Evolutionary conservation across 2,888 invertebrate species (phyloP), one percentile per base, ranked within the genome.

Genomic region (Mesoligia furuncula): DNA sequence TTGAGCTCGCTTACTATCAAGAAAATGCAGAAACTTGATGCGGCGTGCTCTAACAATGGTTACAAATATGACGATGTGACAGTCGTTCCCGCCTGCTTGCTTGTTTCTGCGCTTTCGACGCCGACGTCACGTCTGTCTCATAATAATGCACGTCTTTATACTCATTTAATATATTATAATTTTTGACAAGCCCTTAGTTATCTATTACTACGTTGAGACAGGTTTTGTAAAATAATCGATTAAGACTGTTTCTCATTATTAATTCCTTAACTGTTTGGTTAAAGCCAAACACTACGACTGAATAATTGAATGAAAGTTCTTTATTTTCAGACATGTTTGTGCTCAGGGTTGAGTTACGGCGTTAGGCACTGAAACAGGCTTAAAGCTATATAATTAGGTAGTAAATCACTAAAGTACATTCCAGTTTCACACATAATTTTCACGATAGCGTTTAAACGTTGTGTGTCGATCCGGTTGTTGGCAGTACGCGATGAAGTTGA

Each of bases 341-440:
- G 69, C 70, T 79, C 65, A 66, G 75, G 77, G 69, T 81, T 85
- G 84, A 77, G 72, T 76, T 77, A 77, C 70, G 79, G 84, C 87
- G 89, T 88, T 89, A 84, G 87, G 91, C 94, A 94, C 95, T 95
- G 95, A 94, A 95, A 94, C 95, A 95, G 95, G 95, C 94, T 94
- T 90, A 84, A 83, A 85, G 79, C 87, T 80, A 84, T 79, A 86
- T 51, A 61, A 69, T 77, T 81, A 85, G 79, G 70, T 84, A 77
- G 62, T 80, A 76, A 75, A 82, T 75, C 64, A 83, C 77, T 81
- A 74, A 84, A 80, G 84, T 90, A 90, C 89, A 89, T 91, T 90
- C 88, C 90, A 85, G 75, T 88, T 88, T 84, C 76, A 84, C 73
- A 81, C 80, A 84, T 83, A 36, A 77, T 70, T 70, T 48, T 81